These are phyloP conservation scores for Meandrina meandrites DNA, from an alignment of 92 coral and sea anemone species.

Conservation along the genomic window DNA sequence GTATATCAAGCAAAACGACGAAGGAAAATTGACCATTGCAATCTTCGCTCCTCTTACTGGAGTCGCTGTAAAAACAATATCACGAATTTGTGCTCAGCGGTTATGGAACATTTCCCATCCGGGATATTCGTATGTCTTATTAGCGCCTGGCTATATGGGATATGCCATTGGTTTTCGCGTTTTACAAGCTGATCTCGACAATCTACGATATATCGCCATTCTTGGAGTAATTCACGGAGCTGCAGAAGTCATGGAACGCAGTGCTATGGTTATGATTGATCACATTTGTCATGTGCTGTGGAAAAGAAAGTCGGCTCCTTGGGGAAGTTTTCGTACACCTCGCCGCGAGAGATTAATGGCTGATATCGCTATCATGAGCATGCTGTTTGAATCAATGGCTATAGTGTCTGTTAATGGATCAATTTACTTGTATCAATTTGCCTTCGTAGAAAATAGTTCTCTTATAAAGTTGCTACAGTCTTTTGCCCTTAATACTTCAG, in stretches of 20 bases:
- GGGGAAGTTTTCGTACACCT: slow-evolving; percentile 55
- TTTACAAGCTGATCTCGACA: slow-evolving; percentile 9
- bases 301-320: slow-evolving; percentile 23
- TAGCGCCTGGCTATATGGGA: background rate
- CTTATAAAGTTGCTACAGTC: background rate
- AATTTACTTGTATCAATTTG: slow-evolving; percentile 9
- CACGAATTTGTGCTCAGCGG: slow-evolving; percentile 21
- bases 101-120: slow-evolving; percentile 31
- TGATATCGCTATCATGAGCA: slow-evolving; percentile 40
- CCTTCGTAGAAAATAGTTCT: background rate
- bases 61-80: background rate
- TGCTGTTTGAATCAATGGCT: slow-evolving; percentile 41
- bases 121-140: slow-evolving; percentile 20
- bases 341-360: slow-evolving; percentile 53
- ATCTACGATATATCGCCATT: background rate
- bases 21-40: background rate
- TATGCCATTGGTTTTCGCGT: background rate
- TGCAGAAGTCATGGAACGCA: slow-evolving; percentile 24
- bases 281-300: slow-evolving; percentile 19
- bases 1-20: background rate
- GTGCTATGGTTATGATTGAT: slow-evolving; percentile 21
- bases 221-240: slow-evolving; percentile 27
- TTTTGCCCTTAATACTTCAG: slow-evolving; percentile 22
- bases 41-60: slow-evolving; percentile 11
- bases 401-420: slow-evolving; percentile 33